phyloP scores from a whole-genome alignment of 2,888 invertebrate species.

The Himalopsyche anomala region DNA sequence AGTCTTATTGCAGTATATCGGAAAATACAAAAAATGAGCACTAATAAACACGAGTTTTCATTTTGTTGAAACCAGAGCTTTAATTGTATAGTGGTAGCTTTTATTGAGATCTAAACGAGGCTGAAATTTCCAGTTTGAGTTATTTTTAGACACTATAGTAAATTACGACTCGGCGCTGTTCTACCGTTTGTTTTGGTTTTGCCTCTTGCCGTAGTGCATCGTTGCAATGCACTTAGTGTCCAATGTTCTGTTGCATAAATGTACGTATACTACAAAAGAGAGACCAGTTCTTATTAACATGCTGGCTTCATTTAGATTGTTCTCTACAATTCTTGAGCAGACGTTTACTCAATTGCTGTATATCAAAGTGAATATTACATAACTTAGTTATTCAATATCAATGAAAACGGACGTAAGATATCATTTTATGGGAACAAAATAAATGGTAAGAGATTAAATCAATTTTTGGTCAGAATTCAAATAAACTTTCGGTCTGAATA shows the following conservation, averaged over 20 bases:
- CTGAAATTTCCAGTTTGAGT: constrained; percentile 16
- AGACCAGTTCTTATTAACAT: neutral
- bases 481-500: too few relatives aligned
- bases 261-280: neutral
- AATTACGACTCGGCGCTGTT: constrained; percentile 17
- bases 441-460: too few relatives aligned
- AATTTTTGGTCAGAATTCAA: too few relatives aligned
- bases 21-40: neutral
- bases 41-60: neutral
- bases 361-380: too few relatives aligned
- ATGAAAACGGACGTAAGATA: too few relatives aligned
- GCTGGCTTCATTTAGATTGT: neutral
- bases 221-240: constrained; percentile 39
- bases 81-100: neutral
- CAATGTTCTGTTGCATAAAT: constrained; percentile 37
- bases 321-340: too few relatives aligned
- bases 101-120: constrained; percentile 20
- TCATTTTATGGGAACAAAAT: too few relatives aligned
- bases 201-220: neutral
- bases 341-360: too few relatives aligned
- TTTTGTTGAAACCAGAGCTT: neutral
- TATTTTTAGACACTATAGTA: constrained; percentile 19
- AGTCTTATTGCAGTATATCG: too few relatives aligned
- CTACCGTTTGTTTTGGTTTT: constrained; percentile 39
- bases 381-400: too few relatives aligned